These are phyloP conservation scores for Urocyon cinereoargenteus DNA, from an alignment of 2,797 vertebrate species.

Conservation along the genomic window DNA sequence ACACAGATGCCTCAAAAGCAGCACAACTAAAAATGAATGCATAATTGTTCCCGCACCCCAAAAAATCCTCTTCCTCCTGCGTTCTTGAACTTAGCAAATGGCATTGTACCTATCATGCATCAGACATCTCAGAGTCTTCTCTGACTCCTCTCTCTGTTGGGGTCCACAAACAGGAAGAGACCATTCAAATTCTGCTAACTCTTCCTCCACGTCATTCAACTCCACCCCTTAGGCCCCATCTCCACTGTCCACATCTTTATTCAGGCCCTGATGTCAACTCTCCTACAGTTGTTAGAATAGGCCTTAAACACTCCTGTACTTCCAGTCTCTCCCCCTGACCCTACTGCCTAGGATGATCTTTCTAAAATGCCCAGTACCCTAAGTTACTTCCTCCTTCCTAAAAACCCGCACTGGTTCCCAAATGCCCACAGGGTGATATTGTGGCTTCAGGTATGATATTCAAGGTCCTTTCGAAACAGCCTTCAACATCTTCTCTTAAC, in stretches of 20 bases:
- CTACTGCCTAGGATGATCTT: background rate
- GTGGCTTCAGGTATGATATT: background rate
- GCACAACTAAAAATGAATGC: background rate
- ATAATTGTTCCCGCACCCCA: background rate
- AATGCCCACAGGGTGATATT: background rate
- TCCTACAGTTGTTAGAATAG: background rate
- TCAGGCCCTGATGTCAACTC: background rate
- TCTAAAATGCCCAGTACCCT: slow-evolving; percentile 25
- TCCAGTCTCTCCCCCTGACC: background rate
- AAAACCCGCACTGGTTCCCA: background rate
- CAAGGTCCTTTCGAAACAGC: background rate
- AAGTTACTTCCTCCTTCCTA: background rate
- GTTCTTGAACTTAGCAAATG: slow-evolving; percentile 7
- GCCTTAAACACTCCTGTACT: background rate
- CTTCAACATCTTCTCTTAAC: background rate
- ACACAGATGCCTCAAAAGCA: background rate
- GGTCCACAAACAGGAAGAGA: background rate
- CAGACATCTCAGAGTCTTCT: background rate
- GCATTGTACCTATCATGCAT: background rate
- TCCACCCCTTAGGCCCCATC: background rate
- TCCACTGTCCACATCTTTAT: background rate
- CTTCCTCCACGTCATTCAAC: background rate
- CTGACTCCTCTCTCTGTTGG: background rate
- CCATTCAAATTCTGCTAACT: background rate
- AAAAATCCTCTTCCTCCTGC: background rate